Evolutionary conservation across 2,113 vertebrate species (phyloP).

Genomic region (Coreoperca whiteheadi): DNA sequence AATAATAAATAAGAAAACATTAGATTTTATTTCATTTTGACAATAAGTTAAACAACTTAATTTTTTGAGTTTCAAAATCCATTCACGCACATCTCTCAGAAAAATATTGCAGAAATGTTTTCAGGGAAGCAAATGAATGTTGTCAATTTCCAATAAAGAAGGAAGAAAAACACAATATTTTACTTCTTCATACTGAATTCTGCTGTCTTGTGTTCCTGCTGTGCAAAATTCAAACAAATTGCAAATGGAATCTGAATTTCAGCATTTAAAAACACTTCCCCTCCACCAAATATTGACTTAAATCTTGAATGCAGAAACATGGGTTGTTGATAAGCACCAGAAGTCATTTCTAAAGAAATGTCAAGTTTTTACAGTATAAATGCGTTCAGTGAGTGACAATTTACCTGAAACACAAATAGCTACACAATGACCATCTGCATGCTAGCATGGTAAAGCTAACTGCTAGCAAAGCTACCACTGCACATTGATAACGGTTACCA

Average conservation of each 20-base stretch:
- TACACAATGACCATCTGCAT: slow-evolving; percentile 18
- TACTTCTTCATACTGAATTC: slow-evolving; percentile 67
- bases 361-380: slow-evolving; percentile 35
- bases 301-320: slow-evolving; percentile 22
- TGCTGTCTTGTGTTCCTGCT: slow-evolving; percentile 41
- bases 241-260: slow-evolving; percentile 16
- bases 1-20: not conserved
- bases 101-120: slow-evolving; percentile 57
- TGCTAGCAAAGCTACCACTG: slow-evolving; percentile 44
- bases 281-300: slow-evolving; percentile 1
- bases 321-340: slow-evolving; percentile 56
- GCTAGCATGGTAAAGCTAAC: slow-evolving; percentile 19
- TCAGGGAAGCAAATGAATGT: slow-evolving; percentile 50
- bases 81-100: slow-evolving; percentile 66
- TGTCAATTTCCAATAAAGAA: slow-evolving; percentile 17
- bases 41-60: slow-evolving; percentile 85
- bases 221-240: slow-evolving; percentile 73
- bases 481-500: slow-evolving; percentile 1
- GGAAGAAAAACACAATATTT: slow-evolving; percentile 10
- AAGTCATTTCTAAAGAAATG: slow-evolving; percentile 30
- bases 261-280: slow-evolving; percentile 11
- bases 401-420: slow-evolving; percentile 47
- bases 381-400: slow-evolving; percentile 52
- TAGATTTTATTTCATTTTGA: slow-evolving; percentile 73
- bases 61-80: slow-evolving; percentile 68